Evolutionary conservation across 2,888 invertebrate species (phyloP).

Genomic region (Platycheirus albimanus): DNA sequence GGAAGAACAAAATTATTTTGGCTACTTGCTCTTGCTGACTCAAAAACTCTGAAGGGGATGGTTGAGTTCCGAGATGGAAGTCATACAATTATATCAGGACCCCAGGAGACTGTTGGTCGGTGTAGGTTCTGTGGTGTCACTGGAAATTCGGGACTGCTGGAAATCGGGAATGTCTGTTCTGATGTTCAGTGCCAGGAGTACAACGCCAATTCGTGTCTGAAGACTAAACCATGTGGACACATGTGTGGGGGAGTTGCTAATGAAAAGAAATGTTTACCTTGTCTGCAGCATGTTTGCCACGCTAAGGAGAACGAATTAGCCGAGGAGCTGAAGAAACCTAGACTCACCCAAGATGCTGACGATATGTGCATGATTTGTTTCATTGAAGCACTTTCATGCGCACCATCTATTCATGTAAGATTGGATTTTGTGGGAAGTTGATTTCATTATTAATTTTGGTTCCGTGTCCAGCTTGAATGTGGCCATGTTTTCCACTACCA

Average conservation of each 20-base stretch:
- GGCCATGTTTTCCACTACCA: constrained; percentile 98
- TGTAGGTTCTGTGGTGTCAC: constrained; percentile 96
- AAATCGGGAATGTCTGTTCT: constrained; percentile 96
- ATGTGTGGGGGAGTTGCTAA: constrained; percentile 96
- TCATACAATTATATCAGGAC: constrained; percentile 83
- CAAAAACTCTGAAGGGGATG: constrained; percentile 94
- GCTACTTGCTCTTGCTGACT: constrained; percentile 96
- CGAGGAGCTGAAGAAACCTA: constrained; percentile 80
- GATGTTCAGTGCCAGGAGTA: constrained; percentile 95
- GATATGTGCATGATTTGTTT: constrained; percentile 99
- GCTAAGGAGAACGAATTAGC: constrained; percentile 80
- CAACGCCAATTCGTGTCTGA: constrained; percentile 88
- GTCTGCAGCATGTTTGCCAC: constrained; percentile 92
- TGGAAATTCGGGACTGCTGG: constrained; percentile 91
- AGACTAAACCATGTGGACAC: constrained; percentile 93
- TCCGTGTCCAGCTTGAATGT: constrained; percentile 89
- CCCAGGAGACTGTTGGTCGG: constrained; percentile 86
- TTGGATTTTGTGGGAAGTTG: background rate
- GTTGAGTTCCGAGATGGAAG: constrained; percentile 94
- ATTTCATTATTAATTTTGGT: background rate
- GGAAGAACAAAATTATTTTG: constrained; percentile 98
- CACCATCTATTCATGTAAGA: constrained; percentile 93
- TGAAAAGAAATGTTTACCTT: constrained; percentile 93
- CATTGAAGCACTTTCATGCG: constrained; percentile 97
- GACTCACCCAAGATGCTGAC: constrained; percentile 96